Percentiles rank a stretch among this genome's conserved stretches.
Evolutionary conservation across 2,888 invertebrate genomes (phyloP).

Genomic region (Heliconius erato): DNA sequence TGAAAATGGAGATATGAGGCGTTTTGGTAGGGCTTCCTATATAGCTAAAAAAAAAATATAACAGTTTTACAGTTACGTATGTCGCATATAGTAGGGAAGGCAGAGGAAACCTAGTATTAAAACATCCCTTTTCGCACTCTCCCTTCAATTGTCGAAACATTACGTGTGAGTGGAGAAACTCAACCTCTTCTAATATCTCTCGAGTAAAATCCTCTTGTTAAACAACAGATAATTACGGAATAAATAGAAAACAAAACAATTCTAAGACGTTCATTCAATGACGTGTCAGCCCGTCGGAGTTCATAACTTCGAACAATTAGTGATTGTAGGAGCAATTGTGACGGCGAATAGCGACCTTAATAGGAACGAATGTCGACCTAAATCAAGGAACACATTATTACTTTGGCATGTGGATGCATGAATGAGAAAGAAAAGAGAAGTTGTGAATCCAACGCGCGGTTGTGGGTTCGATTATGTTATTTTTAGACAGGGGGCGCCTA

Average conservation of each 20-base stretch:
- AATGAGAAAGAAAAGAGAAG: too few relatives aligned
- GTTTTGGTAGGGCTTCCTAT: conserved; percentile 11
- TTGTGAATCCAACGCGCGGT: not conserved
- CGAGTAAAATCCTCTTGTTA: too few relatives aligned
- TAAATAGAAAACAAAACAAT: too few relatives aligned
- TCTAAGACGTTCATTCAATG: conserved; percentile 2
- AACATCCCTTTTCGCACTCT: too few relatives aligned
- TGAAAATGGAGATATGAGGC: conserved; percentile 10
- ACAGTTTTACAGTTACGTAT: too few relatives aligned
- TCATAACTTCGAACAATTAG: conserved; percentile 31
- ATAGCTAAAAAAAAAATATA: too few relatives aligned
- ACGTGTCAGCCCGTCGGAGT: conserved; percentile 8
- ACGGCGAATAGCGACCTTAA: conserved; percentile 17
- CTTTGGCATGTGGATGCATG: not conserved
- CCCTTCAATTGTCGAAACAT: not conserved
- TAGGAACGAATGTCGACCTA: conserved; percentile 19
- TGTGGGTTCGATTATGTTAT: not conserved
- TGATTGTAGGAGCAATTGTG: conserved; percentile 20
- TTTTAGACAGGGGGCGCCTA: too few relatives aligned
- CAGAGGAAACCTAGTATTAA: not conserved
- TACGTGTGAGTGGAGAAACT: not conserved
- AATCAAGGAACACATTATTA: not conserved
- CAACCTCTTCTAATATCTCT: not conserved
- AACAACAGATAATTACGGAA: too few relatives aligned
- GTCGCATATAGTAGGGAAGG: not conserved